Base-by-base conservation (phyloP, 2,888 invertebrate species). In the Agrotis segetum region DNA sequence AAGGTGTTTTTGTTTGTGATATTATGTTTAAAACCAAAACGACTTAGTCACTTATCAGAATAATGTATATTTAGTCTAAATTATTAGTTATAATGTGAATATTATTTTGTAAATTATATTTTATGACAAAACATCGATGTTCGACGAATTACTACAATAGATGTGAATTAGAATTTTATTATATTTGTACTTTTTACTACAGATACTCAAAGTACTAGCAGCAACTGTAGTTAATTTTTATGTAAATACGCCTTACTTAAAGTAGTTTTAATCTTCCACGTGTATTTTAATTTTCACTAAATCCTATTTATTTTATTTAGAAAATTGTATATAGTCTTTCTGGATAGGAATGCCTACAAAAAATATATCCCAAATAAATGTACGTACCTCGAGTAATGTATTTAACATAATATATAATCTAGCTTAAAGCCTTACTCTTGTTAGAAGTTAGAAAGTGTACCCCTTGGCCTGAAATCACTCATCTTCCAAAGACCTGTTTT, bases 111-210 rank as follows among this genome's bases (percentile, higher is more conserved):
- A 75, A 74, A 74, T 72, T 78, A 76, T 69, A 65, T 77, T 82
- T 76, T 62, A 62, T 58, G 72, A 77, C 64, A 74, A 81, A 77
- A 88, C 89, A 90, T 90, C 89, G 89, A 90, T 72, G 59, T 66
- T 70, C 80, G 83, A 89, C 89, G 89, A 89, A 89, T 89, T 87
- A 87, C 29, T 79, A 79, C 79, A 84, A 84, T 81, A 86, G 74
- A 74, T 64, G 68, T 74, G 67, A 72, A 65, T 64, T 65, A 58
- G 24, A 64, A 34, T 72, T 60, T 67, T 68, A 82, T 67, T 67
- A 74, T 44, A 81, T 65, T 83, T 83, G 83, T 85, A 84, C 76
- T 66, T 85, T 84, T 73, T 79, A 40, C 77, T 74, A 82, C 62
- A 62, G 19, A 34, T 74, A 72, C 62, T 75, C 40, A 21, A 70